Evolutionary conservation across 2,113 vertebrate genomes (phyloP).

Genomic region (Brachyhypopomus occidentalis): DNA sequence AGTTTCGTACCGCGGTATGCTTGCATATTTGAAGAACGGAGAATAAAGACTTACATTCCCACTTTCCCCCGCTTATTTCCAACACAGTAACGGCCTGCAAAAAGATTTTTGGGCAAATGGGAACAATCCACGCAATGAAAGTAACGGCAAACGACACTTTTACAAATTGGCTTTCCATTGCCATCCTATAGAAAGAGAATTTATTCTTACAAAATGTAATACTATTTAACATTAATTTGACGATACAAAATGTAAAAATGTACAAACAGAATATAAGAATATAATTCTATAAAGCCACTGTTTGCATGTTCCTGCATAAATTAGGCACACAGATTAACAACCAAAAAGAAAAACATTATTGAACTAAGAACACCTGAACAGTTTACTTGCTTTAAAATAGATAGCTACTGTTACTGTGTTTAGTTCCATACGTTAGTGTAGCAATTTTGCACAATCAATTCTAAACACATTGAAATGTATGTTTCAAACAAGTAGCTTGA

Average conservation of each 20-base stretch:
- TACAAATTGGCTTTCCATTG: too few species aligned
- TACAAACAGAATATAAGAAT: too few species aligned
- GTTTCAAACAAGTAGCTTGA: background rate
- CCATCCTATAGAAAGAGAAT: too few species aligned
- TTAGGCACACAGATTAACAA: too few species aligned
- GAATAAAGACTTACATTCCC: conserved; percentile 41
- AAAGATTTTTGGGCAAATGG: conserved; percentile 48
- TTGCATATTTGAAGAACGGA: background rate
- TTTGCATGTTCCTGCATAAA: too few species aligned
- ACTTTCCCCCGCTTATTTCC: background rate
- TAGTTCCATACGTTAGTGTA: background rate
- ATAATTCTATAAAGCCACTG: too few species aligned
- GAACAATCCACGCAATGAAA: conserved; percentile 45
- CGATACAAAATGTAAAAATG: background rate
- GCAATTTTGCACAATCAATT: background rate
- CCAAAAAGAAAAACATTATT: too few species aligned
- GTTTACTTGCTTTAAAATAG: too few species aligned
- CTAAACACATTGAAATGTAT: background rate
- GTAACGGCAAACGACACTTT: background rate
- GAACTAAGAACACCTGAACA: too few species aligned
- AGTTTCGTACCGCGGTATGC: too few species aligned
- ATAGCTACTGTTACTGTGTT: background rate
- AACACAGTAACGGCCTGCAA: background rate
- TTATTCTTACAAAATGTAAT: too few species aligned
- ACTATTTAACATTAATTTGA: too few species aligned